These are phyloP conservation scores for Hippocampus kuda DNA, from an alignment of 2,797 vertebrate species.

Conservation along the genomic window DNA sequence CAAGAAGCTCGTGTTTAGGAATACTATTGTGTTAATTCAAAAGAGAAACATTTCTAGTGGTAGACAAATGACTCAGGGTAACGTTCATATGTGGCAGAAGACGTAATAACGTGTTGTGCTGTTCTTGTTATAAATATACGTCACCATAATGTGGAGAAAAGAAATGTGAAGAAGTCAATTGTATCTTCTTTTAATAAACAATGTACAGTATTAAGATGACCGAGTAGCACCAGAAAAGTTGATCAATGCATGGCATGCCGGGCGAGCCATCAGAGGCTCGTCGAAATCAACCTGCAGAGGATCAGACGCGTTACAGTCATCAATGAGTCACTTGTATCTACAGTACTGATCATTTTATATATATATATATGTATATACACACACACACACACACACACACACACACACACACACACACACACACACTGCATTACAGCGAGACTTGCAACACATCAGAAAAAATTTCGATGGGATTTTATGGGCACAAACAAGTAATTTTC, in stretches of 20 bases:
- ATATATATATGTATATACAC: too few relatives aligned
- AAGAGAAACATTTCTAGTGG: too few relatives aligned
- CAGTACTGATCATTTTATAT: too few relatives aligned
- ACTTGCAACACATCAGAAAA: not conserved
- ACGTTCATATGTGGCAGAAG: too few relatives aligned
- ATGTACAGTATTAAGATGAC: constrained; percentile 25
- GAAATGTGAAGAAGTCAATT: constrained; percentile 9
- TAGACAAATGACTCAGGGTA: too few relatives aligned
- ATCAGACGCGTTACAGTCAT: constrained; percentile 4
- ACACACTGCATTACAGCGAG: not conserved
- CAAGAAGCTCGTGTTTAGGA: not conserved
- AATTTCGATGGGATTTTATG: not conserved
- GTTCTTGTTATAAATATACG: constrained; percentile 3
- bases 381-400: too few relatives aligned
- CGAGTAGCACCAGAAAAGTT: constrained; percentile 9
- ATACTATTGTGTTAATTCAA: not conserved
- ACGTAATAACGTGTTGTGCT: too few relatives aligned
- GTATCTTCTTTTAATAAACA: constrained; percentile 46
- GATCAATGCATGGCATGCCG: not conserved
- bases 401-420: too few relatives aligned
- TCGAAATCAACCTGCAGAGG: constrained; percentile 15
- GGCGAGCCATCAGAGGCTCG: constrained; percentile 15
- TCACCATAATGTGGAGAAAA: constrained; percentile 46
- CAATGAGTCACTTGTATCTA: constrained; percentile 6
- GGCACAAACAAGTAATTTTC: not conserved